A percentile compares a stretch with the other conserved stretches of the same genome.
These are phyloP conservation scores for Porites evermanni DNA, from an alignment of 92 coral and sea anemone genomes.

Conservation along the genomic window DNA sequence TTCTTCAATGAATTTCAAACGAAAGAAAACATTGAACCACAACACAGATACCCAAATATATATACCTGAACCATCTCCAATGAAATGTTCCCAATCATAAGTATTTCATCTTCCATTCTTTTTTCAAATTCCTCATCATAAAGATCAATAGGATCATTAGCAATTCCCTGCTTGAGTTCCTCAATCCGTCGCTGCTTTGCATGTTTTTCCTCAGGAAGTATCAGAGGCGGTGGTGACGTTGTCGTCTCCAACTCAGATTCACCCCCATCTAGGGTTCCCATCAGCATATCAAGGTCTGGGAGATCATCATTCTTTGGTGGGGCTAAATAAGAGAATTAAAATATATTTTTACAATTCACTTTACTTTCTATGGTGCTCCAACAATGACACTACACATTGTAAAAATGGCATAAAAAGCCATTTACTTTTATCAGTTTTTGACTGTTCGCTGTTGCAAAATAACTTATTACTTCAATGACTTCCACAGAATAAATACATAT, in stretches of 20 bases:
- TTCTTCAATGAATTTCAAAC: too few relatives aligned
- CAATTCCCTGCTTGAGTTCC: conserved; percentile 90
- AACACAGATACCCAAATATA: background rate
- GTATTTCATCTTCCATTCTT: conserved; percentile 91
- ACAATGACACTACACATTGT: too few relatives aligned
- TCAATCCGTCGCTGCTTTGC: conserved; percentile 83
- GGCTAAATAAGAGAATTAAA: conserved; percentile 34
- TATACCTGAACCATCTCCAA: conserved; percentile 97
- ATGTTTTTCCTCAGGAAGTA: conserved; percentile 85
- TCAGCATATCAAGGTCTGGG: conserved; percentile 87
- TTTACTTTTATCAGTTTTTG: too few relatives aligned
- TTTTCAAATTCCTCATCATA: conserved; percentile 94
- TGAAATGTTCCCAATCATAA: conserved; percentile 97
- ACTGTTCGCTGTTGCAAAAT: too few relatives aligned
- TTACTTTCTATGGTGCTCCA: too few relatives aligned
- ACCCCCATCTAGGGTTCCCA: conserved; percentile 94
- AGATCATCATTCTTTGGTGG: conserved; percentile 84
- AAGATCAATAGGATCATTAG: conserved; percentile 80
- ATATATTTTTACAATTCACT: background rate
- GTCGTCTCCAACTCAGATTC: conserved; percentile 85
- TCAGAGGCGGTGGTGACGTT: conserved; percentile 82
- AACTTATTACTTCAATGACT: too few relatives aligned
- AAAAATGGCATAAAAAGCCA: too few relatives aligned
- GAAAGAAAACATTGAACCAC: too few relatives aligned
- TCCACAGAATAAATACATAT: too few relatives aligned